Evolutionary conservation across 2,113 vertebrate species (phyloP).

Genomic region (Oncorhynchus gorbuscha): DNA sequence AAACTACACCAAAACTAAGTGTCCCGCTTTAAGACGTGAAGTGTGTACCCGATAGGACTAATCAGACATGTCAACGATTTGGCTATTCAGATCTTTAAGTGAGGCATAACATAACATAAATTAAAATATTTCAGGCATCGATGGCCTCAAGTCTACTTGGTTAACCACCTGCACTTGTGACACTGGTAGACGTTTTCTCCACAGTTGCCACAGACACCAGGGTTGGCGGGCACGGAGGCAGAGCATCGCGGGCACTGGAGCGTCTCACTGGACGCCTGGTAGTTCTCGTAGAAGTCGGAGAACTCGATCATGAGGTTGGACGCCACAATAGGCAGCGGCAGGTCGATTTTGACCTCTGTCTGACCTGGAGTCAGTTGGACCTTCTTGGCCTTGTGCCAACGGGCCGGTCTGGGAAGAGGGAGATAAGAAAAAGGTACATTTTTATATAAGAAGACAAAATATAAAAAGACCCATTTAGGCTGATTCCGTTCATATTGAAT

Average conservation of each 20-base stretch:
- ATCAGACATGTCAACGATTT: too few species aligned
- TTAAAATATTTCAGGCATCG: too few species aligned
- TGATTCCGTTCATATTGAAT: too few species aligned
- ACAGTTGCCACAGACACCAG: slow-evolving; percentile 96
- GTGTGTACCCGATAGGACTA: too few species aligned
- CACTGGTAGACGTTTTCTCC: slow-evolving; percentile 98
- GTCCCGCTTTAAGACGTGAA: not conserved
- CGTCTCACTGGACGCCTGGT: slow-evolving; percentile 96
- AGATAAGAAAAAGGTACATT: not conserved
- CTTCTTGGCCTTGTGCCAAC: slow-evolving; percentile 99
- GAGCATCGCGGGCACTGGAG: slow-evolving; percentile 97
- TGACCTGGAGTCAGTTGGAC: slow-evolving; percentile 95
- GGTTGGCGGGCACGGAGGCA: slow-evolving; percentile 95
- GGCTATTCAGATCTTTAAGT: too few species aligned
- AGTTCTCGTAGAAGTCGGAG: slow-evolving; percentile 98
- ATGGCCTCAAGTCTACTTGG: not conserved
- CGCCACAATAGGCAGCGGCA: slow-evolving; percentile 93
- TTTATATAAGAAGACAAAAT: too few species aligned
- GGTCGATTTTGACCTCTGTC: slow-evolving; percentile 96
- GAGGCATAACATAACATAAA: too few species aligned
- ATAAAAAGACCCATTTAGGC: too few species aligned
- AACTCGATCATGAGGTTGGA: slow-evolving; percentile 99
- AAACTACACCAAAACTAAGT: not conserved
- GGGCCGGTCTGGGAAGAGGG: slow-evolving; percentile 80
- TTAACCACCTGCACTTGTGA: slow-evolving; percentile 92